phyloP scores from a whole-genome alignment of 1,140 invertebrate genomes.

The Maconellicoccus hirsutus region DNA sequence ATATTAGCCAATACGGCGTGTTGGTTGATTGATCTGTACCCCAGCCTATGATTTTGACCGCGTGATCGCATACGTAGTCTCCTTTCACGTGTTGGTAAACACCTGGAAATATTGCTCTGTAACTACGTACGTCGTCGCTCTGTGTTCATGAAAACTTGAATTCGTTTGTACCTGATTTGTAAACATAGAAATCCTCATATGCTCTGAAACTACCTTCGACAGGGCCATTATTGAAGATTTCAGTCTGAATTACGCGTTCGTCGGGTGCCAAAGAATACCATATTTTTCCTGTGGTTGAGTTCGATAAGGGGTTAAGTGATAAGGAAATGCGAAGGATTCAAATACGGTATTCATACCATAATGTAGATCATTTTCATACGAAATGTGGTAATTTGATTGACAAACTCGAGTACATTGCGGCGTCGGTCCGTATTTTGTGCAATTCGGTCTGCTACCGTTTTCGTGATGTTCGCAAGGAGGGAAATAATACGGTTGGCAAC shows the following conservation, averaged over 20 bases:
- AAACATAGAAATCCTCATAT: conserved; percentile 73
- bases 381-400: conserved; percentile 50
- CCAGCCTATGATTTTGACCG: conserved; percentile 74
- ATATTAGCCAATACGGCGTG: conserved; percentile 36
- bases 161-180: conserved; percentile 61
- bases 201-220: conserved; percentile 84
- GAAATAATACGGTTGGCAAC: conserved; percentile 76
- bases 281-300: conserved; percentile 40
- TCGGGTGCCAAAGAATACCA: conserved; percentile 56
- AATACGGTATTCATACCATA: conserved; percentile 53
- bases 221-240: conserved; percentile 82
- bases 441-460: conserved; percentile 60
- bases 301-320: neutral
- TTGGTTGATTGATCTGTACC: conserved; percentile 31
- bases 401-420: conserved; percentile 66
- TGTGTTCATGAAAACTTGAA: no score
- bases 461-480: conserved; percentile 81
- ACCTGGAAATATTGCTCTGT: no score
- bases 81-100: conserved; percentile 63
- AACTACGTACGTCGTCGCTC: no score
- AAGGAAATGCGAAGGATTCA: neutral
- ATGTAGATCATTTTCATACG: conserved; percentile 65
- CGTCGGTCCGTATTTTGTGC: conserved; percentile 51
- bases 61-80: conserved; percentile 61
- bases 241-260: conserved; percentile 61